Conservation (phyloP, 2,797 vertebrate species). For the Hylomyscus alleni region DNA sequence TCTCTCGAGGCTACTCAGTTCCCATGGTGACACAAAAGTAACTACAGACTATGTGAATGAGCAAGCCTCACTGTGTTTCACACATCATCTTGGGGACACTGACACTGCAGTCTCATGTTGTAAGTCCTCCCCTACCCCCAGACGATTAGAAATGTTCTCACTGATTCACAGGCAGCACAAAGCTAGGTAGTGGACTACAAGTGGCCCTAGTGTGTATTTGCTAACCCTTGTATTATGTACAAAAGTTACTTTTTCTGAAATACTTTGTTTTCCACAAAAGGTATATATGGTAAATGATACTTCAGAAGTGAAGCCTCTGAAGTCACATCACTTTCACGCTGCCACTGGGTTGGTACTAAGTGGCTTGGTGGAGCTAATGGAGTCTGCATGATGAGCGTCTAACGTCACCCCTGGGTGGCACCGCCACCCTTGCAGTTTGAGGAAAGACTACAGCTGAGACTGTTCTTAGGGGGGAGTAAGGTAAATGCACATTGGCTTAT, state of each 20-base stretch:
- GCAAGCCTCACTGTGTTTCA: not conserved
- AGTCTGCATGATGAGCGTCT: not conserved
- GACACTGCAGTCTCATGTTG: not conserved
- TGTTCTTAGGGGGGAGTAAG: constrained; percentile 75
- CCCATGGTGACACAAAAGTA: not conserved
- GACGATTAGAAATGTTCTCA: constrained; percentile 57
- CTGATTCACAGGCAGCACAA: constrained; percentile 5
- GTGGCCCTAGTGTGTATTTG: not conserved
- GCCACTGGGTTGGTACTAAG: rapidly evolving
- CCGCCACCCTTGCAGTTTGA: constrained; percentile 23
- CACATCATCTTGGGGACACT: not conserved
- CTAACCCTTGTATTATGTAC: not conserved
- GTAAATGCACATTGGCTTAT: constrained; percentile 69
- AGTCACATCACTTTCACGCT: not conserved
- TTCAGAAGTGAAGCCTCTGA: not conserved
- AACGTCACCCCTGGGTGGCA: not conserved
- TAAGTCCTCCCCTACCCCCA: not conserved
- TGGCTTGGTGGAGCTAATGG: constrained; percentile 36
- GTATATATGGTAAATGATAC: constrained; percentile 5
- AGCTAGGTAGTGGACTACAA: not conserved
- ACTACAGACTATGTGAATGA: not conserved
- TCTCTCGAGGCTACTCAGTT: not conserved
- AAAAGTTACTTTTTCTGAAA: constrained; percentile 28
- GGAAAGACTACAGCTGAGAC: constrained; percentile 68
- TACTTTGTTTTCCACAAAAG: constrained; percentile 26